Evolutionary conservation across 2,797 vertebrate genomes (phyloP).

Genomic region (Acanthurus lineatus): DNA sequence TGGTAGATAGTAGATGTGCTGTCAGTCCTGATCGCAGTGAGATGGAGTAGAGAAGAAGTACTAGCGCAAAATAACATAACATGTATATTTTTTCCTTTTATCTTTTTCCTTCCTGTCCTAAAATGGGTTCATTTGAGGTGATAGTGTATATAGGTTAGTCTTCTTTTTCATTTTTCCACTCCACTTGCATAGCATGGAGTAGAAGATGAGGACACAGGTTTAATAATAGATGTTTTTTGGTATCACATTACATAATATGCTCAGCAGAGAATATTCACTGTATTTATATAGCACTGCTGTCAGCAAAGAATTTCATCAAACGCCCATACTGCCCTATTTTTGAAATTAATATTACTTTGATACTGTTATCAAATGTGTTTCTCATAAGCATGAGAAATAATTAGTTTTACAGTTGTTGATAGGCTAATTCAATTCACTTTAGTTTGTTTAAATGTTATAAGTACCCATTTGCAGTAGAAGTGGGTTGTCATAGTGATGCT

Average conservation of each 20-base stretch:
- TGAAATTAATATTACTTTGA: constrained; percentile 3
- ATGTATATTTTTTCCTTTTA: neutral
- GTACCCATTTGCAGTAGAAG: constrained; percentile 38
- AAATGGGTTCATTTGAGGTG: constrained; percentile 14
- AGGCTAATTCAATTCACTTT: constrained; percentile 45
- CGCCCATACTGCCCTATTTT: neutral
- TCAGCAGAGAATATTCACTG: neutral
- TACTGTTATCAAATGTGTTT: constrained; percentile 19
- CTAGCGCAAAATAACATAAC: neutral
- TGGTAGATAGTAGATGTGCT: neutral
- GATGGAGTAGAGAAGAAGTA: constrained; percentile 1
- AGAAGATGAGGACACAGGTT: neutral
- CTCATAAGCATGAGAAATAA: constrained; percentile 20
- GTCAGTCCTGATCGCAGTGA: neutral
- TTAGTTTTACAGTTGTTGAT: constrained; percentile 12
- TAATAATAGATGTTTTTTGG: neutral
- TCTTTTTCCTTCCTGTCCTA: constrained; percentile 4
- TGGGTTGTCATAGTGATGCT: constrained; percentile 65
- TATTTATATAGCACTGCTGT: constrained; percentile 6
- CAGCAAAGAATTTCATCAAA: constrained; percentile 2
- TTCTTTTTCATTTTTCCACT: constrained; percentile 31
- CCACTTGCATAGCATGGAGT: constrained; percentile 27
- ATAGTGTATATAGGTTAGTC: constrained; percentile 19
- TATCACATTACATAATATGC: constrained; percentile 21
- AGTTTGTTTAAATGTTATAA: constrained; percentile 52